phyloP scores from a whole-genome alignment of 2,797 vertebrate species.

The Phataginus tetradactyla region DNA sequence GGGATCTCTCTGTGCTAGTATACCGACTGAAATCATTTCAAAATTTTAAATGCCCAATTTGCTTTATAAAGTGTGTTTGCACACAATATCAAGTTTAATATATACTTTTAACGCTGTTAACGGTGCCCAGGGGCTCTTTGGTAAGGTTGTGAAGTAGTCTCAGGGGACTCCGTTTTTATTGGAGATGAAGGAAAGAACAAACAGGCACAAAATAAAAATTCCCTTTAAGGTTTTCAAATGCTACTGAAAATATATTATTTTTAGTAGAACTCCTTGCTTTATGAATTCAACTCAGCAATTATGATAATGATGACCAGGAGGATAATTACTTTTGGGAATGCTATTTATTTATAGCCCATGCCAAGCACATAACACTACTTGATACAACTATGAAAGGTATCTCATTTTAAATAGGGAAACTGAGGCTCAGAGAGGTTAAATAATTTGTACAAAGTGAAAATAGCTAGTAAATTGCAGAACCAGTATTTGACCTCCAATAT shows the following conservation, averaged over 20 bases:
- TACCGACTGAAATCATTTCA: neutral
- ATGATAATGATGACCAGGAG: neutral
- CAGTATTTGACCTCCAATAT: neutral
- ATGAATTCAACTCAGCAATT: neutral
- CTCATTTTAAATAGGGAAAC: neutral
- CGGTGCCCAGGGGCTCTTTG: neutral
- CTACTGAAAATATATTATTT: neutral
- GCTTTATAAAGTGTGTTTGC: neutral
- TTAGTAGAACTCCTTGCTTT: neutral
- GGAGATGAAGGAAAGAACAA: neutral
- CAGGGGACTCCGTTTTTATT: slow-evolving; percentile 41
- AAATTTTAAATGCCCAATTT: neutral
- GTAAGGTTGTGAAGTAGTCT: slow-evolving; percentile 16
- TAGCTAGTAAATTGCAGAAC: neutral
- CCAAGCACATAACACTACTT: neutral
- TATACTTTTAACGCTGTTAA: neutral
- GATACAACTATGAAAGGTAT: neutral
- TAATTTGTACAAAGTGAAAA: neutral
- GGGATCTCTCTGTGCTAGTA: neutral
- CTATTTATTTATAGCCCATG: neutral
- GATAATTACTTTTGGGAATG: neutral
- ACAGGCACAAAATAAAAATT: slow-evolving; percentile 46
- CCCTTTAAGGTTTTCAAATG: slow-evolving; percentile 3
- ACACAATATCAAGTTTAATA: neutral
- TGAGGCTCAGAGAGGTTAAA: neutral